A percentile compares a stretch with the other conserved stretches of the same genome.
These are phyloP conservation scores for Pheosia gnoma DNA, from an alignment of 2,888 invertebrate genomes.

Conservation along the genomic window DNA sequence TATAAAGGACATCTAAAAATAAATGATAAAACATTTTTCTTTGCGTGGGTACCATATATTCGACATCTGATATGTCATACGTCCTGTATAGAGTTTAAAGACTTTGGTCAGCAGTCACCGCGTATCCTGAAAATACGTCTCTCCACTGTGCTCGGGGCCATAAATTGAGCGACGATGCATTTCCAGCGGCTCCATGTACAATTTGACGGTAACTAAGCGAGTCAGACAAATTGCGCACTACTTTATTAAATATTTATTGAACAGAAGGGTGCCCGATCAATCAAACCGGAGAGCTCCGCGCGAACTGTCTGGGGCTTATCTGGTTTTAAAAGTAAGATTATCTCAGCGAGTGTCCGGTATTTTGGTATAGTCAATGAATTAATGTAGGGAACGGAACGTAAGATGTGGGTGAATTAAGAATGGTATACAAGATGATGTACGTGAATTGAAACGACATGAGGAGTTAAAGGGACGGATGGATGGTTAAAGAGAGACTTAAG, in stretches of 20 bases:
- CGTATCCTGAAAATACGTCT: conserved; percentile 30
- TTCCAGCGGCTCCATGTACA: conserved; percentile 70
- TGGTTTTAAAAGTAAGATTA: conserved; percentile 25
- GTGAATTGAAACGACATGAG: too few relatives aligned
- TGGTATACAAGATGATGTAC: too few relatives aligned
- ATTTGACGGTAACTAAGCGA: conserved; percentile 72
- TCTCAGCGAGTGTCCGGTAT: not conserved
- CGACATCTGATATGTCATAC: too few relatives aligned
- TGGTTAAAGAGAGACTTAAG: too few relatives aligned
- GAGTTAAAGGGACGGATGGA: too few relatives aligned
- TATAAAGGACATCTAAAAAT: too few relatives aligned
- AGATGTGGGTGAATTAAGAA: too few relatives aligned
- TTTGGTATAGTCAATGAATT: too few relatives aligned
- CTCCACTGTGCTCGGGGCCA: conserved; percentile 19
- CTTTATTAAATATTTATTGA: conserved; percentile 79
- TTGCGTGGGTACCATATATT: too few relatives aligned
- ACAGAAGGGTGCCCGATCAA: conserved; percentile 71
- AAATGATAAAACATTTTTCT: too few relatives aligned
- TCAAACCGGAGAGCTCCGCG: conserved; percentile 45
- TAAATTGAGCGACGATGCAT: conserved; percentile 55
- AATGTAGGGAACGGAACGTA: too few relatives aligned
- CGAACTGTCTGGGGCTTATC: conserved; percentile 20
- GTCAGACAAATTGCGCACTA: conserved; percentile 74
- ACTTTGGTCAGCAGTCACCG: conserved; percentile 32
- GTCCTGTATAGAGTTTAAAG: not conserved